A percentile compares a stretch with the other conserved stretches of the same genome.
Evolutionary conservation across 2,888 invertebrate species (phyloP).

Genomic region (Griposia aprilina): DNA sequence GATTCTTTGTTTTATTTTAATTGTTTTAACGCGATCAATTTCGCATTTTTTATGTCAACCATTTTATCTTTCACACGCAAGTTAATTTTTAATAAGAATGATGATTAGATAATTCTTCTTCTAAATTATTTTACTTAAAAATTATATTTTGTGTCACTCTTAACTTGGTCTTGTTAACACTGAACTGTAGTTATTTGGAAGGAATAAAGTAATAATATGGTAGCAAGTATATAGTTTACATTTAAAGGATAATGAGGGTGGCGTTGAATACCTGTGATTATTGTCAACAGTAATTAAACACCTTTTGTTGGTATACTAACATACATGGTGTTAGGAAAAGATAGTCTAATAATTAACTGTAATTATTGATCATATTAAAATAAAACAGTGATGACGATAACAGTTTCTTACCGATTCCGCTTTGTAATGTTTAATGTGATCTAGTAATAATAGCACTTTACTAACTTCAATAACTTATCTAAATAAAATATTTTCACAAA

Average conservation of each 20-base stretch:
- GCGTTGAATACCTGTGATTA: background rate
- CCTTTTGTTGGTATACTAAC: background rate
- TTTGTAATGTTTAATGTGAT: background rate
- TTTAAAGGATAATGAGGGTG: background rate
- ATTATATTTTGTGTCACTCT: background rate
- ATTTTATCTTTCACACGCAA: conserved; percentile 4
- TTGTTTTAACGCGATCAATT: conserved; percentile 44
- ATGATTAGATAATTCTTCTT: no score
- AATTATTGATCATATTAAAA: background rate
- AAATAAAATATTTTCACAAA: background rate
- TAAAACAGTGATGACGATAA: background rate
- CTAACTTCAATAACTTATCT: background rate
- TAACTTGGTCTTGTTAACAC: background rate
- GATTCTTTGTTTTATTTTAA: conserved; percentile 42
- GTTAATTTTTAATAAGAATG: background rate
- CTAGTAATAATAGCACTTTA: background rate
- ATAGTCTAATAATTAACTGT: background rate
- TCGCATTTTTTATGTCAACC: conserved; percentile 17
- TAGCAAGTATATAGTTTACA: background rate
- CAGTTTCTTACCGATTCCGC: background rate
- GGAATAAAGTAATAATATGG: background rate
- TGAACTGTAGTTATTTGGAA: background rate
- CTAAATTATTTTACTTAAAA: background rate
- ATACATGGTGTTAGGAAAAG: background rate
- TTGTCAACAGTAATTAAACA: conserved; percentile 9